Percentiles rank a stretch among this genome's conserved stretches.
phyloP scores from a whole-genome alignment of 2,113 vertebrate species.

The Paramormyrops kingsleyae region DNA sequence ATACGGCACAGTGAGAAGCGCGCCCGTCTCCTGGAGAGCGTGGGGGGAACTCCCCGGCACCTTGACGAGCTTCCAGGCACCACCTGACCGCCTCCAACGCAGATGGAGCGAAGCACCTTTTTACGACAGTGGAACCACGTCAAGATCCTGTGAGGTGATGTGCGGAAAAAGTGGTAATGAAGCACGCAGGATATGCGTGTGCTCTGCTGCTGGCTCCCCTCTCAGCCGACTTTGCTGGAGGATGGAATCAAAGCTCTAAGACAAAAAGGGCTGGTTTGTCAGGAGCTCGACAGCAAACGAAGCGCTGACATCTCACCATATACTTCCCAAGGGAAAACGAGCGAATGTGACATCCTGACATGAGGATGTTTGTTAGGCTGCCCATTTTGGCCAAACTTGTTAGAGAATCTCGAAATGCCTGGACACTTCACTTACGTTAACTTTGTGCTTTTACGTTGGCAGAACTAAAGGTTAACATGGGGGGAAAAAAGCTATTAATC shows the following conservation, averaged over 20 bases:
- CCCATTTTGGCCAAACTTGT: background rate
- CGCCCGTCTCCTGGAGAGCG: background rate
- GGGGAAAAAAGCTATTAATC: constrained; percentile 7
- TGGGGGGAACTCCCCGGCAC: background rate
- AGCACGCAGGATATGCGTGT: background rate
- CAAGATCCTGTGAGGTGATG: background rate
- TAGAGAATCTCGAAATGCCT: background rate
- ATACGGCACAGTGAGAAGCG: background rate
- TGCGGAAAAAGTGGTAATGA: background rate
- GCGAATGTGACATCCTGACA: background rate
- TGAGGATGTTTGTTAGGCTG: background rate
- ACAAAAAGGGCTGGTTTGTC: background rate
- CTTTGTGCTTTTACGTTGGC: constrained; percentile 13
- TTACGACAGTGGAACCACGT: background rate
- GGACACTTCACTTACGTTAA: background rate
- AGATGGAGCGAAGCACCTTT: background rate
- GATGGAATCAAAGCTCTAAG: background rate
- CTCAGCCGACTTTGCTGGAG: background rate
- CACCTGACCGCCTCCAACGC: background rate
- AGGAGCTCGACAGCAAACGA: background rate
- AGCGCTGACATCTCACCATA: background rate
- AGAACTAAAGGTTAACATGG: background rate
- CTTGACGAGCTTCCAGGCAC: background rate
- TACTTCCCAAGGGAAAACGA: background rate
- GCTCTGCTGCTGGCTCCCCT: background rate